A percentile compares a stretch with the other conserved stretches of the same genome.
Conservation (phyloP, 2,797 vertebrate genomes). For the Bovichtus variegatus region DNA sequence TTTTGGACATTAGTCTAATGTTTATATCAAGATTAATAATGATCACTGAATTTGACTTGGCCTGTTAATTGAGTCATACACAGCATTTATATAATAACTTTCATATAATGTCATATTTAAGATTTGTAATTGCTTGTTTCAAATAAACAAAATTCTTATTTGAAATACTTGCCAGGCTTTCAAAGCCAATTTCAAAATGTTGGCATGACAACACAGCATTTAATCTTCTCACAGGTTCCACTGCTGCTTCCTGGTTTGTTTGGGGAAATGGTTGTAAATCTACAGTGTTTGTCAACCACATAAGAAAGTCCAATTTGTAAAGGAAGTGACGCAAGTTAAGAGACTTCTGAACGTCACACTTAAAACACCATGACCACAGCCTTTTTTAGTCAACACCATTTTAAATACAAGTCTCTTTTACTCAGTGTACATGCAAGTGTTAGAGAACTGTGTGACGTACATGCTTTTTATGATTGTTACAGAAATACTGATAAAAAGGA, state of each 20-base stretch:
- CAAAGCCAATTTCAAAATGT: not conserved
- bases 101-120: not conserved
- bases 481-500: not conserved
- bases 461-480: not conserved
- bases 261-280: not conserved
- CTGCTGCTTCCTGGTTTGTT: slow-evolving; percentile 13
- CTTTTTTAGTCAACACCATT: slow-evolving; percentile 26
- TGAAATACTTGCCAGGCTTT: not conserved
- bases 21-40: not conserved
- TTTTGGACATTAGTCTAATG: not conserved
- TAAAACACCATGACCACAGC: not conserved
- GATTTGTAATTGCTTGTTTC: not conserved
- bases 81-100: not conserved
- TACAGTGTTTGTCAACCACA: slow-evolving; percentile 33
- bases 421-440: not conserved
- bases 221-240: not conserved
- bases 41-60: not conserved
- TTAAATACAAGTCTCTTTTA: slow-evolving; percentile 6
- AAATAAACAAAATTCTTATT: not conserved
- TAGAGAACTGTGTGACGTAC: slow-evolving; percentile 13
- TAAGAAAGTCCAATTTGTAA: not conserved
- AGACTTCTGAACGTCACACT: slow-evolving; percentile 23
- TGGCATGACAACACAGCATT: not conserved
- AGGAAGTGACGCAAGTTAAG: slow-evolving; percentile 45
- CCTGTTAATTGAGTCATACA: not conserved